Evolutionary conservation across 1,140 invertebrate genomes (phyloP).

Genomic region (Choristoneura fumiferana): DNA sequence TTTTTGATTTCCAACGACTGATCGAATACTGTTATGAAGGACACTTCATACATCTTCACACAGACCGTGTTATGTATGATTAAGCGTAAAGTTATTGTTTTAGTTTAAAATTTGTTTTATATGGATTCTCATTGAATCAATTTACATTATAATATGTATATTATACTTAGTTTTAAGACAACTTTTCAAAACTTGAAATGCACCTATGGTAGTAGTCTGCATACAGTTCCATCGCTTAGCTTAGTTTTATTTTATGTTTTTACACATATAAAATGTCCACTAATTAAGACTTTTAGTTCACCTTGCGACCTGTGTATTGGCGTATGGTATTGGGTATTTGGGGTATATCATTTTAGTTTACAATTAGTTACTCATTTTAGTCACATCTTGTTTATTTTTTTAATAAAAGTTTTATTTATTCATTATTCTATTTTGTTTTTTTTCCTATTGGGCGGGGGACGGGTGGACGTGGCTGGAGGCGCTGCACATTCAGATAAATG

Average conservation of each 20-base stretch:
- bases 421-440: constrained; percentile 39
- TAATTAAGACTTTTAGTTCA: constrained; percentile 1
- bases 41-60: constrained; percentile 35
- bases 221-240: constrained; percentile 55
- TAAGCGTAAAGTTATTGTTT: constrained; percentile 34
- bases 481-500: constrained; percentile 62
- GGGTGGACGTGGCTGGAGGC: constrained; percentile 66
- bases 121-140: constrained; percentile 51
- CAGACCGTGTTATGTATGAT: constrained; percentile 37
- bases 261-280: constrained; percentile 15
- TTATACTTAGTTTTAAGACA: constrained; percentile 39
- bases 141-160: constrained; percentile 25
- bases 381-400: constrained; percentile 60
- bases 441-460: constrained; percentile 62
- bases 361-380: constrained; percentile 31
- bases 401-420: constrained; percentile 52
- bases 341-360: constrained; percentile 33
- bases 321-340: constrained; percentile 11
- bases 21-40: constrained; percentile 40
- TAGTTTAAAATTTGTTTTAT: constrained; percentile 39
- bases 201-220: constrained; percentile 59
- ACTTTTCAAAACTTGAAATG: constrained; percentile 40
- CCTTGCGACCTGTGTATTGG: neutral
- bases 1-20: constrained; percentile 65
- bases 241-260: constrained; percentile 34